Base-by-base conservation (phyloP, 2,797 vertebrate species). In the Scyliorhinus canicula region DNA sequence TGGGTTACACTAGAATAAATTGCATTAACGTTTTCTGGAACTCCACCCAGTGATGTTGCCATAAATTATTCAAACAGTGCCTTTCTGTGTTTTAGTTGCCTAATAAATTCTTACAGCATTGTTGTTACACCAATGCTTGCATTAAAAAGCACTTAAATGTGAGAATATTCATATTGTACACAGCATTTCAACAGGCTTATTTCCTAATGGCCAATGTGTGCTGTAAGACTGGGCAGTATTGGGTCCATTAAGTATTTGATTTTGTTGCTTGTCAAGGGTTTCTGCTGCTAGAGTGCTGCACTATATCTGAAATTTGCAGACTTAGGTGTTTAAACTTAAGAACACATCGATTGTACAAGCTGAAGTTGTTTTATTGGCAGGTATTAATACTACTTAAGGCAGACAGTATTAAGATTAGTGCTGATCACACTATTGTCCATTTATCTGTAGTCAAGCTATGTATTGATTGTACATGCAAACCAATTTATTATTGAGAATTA, bases 101-200 rank as follows among this genome's bases (percentile, higher is more conserved):
- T 96, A 96, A 96, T 96, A 97, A 96, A 88, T 95, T 97, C 97
- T 96, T 96, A 96, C 95, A 96, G 96, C 95, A 96, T 96, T 96
- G 96, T 97, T 97, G 97, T 97, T 96, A 97, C 96, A 96, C 97
- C 96, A 96, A 96, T 95, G 95, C 96, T 96, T 97, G 96, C 97
- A 96, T 97, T 95, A 96, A 96, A 95, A 96, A 96, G 95, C 47
- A 44, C 88, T 95, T 71, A 95, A 95, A 96, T 95, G 95, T 93
- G 96, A 96, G 95, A 96, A 96, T 96, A 95, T 95, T 95, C 95
- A 85, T 96, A 95, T 95, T 96, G 95, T 96, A 95, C 95, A 95
- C 95, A 44, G 12, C 96, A 96, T 96, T 96, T 79, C 95, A 96
- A 96, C 44, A 95, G 93, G 95, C 95, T 95, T 96, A 96, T 95